These are phyloP conservation scores for Heteractis magnifica DNA, from an alignment of 92 coral and sea anemone genomes.

Conservation along the genomic window DNA sequence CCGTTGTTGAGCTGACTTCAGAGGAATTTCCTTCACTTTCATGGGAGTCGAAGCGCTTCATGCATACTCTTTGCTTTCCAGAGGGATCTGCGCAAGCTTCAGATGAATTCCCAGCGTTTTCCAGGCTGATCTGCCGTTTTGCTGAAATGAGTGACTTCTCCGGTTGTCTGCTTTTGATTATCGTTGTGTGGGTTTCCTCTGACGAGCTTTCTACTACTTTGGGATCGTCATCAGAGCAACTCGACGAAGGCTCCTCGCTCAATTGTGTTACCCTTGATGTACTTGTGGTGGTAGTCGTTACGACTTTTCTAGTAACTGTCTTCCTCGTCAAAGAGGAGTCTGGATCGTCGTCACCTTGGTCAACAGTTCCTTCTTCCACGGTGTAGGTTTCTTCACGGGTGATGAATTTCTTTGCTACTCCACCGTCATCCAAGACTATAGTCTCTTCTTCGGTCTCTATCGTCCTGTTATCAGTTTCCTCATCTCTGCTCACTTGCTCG, in stretches of 20 bases:
- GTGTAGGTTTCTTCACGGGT: constrained; percentile 31
- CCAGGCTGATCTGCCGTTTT: constrained; percentile 25
- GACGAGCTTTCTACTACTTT: constrained; percentile 13
- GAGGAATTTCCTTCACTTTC: constrained; percentile 48
- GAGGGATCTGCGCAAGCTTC: constrained; percentile 17
- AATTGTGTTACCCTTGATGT: constrained; percentile 16
- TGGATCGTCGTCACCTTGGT: background rate
- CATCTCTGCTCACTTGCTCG: background rate
- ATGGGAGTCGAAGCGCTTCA: constrained; percentile 26
- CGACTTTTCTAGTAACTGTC: constrained; percentile 18
- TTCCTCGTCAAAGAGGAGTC: background rate
- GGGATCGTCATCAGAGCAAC: constrained; percentile 28
- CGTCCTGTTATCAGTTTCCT: constrained; percentile 5
- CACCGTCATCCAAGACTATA: constrained; percentile 24
- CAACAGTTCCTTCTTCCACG: constrained; percentile 14
- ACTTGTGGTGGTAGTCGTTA: constrained; percentile 27
- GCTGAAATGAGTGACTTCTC: background rate
- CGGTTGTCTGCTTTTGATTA: constrained; percentile 34
- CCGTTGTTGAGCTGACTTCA: constrained; percentile 38
- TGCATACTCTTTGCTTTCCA: constrained; percentile 8
- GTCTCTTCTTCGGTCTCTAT: constrained; percentile 26
- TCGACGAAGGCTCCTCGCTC: constrained; percentile 6
- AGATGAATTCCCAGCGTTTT: constrained; percentile 9
- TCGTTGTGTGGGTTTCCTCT: constrained; percentile 13
- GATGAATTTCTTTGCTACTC: constrained; percentile 7